Percentiles rank a stretch among this genome's conserved stretches.
Evolutionary conservation across 2,888 invertebrate genomes (phyloP).

Genomic region (Drosophila neoperkinsi): DNA sequence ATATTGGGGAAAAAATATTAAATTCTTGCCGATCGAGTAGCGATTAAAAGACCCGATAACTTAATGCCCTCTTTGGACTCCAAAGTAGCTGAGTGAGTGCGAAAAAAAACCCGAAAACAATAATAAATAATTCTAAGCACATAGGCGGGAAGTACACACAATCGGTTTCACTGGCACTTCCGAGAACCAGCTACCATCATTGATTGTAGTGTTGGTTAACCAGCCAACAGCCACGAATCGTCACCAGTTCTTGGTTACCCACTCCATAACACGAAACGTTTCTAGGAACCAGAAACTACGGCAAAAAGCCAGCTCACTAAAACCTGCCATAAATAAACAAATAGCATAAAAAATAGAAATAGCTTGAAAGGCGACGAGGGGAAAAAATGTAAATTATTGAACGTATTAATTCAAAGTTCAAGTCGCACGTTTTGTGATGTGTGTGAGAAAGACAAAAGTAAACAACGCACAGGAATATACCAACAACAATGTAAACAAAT

Average conservation of each 20-base stretch:
- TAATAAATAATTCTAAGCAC: constrained; percentile 62
- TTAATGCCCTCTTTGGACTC: constrained; percentile 10
- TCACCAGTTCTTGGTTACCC: constrained; percentile 44
- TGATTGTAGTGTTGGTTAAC: constrained; percentile 6
- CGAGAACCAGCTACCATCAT: constrained; percentile 59
- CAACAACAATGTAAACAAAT: constrained; percentile 44
- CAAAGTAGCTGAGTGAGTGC: neutral
- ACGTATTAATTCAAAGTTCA: constrained; percentile 80
- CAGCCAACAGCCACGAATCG: constrained; percentile 10
- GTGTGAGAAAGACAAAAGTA: constrained; percentile 61
- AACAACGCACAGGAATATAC: constrained; percentile 30
- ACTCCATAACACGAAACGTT: constrained; percentile 32
- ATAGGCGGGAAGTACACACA: constrained; percentile 69
- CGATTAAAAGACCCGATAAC: constrained; percentile 21
- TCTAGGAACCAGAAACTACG: constrained; percentile 49
- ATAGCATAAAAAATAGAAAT: constrained; percentile 45
- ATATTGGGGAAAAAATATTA: neutral
- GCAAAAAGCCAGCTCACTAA: constrained; percentile 28
- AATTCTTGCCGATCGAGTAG: neutral
- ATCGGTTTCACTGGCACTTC: constrained; percentile 62
- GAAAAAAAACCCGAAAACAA: constrained; percentile 39
- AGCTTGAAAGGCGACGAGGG: constrained; percentile 1
- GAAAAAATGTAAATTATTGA: constrained; percentile 75
- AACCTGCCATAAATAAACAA: constrained; percentile 72
- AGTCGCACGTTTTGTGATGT: constrained; percentile 76